Evolutionary conservation across 1,140 invertebrate genomes (phyloP), one percentile per base, ranked within the genome.

Genomic region (Sinella curviseta): DNA sequence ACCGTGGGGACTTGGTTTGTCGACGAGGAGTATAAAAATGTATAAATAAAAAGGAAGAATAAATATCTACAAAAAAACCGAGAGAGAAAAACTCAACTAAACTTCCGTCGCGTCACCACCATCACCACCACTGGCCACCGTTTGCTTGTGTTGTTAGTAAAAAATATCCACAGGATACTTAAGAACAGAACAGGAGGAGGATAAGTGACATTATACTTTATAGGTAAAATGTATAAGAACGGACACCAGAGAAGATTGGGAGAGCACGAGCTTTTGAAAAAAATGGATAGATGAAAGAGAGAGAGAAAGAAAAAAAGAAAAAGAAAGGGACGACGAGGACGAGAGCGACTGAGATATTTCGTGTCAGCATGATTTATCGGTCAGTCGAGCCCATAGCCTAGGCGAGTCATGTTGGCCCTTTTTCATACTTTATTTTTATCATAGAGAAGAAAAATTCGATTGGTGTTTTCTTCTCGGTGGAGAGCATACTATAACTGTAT

Each of bases 301-400:
- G 24, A 60, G 55, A 24, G 55, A n/a, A n/a, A n/a, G n/a, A n/a
- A n/a, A n/a, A n/a, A n/a, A n/a, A n/a, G n/a, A n/a, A 65, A 65
- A n/a, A 17, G 26, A 65, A 65, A 65, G 26, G 57, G 8, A 65
- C 16, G 24, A 65, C 3, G 24, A 65, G 26, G n/a, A n/a, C 26
- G 57, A 26, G 24, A 14, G 31, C 26, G 31, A 70, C 65, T 70
- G 65, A 70, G 65, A 70, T 70, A 70, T 70, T 70, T 70, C 65
- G 65, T 70, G 65, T 70, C 65, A 70, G 65, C 65, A 70, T 70
- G 65, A 70, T 70, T 70, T 70, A 70, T 70, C 65, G 65, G 65
- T 33, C 30, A 70, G 65, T 70, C 26, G 65, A 70, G 65, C 31
- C 65, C 65, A 60, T 60, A 60, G 14, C 14, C 55, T 26, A 60